Evolutionary conservation across 1,140 invertebrate genomes (phyloP), one percentile per base, ranked within the genome.

Genomic region (Mylabris phalerata): DNA sequence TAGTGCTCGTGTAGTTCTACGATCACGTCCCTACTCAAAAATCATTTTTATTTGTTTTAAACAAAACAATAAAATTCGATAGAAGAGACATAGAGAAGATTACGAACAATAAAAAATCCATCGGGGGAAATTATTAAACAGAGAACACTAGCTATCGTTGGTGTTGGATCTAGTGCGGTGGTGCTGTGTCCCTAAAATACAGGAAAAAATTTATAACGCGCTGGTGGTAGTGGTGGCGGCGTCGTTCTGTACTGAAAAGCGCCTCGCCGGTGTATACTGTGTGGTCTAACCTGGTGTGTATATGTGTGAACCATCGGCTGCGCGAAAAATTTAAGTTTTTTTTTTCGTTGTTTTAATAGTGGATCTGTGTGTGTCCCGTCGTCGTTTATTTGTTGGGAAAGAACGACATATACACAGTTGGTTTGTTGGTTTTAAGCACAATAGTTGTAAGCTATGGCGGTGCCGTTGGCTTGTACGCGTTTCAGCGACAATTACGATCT

Each of bases 401-500:
- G 55, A 61, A 59, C 50, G 40, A 64, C 59, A 62, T 46, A 60
- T 55, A 61, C 51, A 59, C 62, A 64, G 65, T 67, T 62, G 60
- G 61, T 62, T 65, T 32, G 32, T 32, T 32, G 32, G 32, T 32
- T 32, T 59, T 60, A 61, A 59, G 63, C 61, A 60, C 55, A 62
- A 59, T 51, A 39, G 51, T 60, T 40, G 56, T 62, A 39, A 57
- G 52, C 61, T 62, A 74, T 74, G 73, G 70, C 73, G 62, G 71
- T 73, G 57, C 71, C 73, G 24, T 61, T 71, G 25, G 84, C 83
- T 74, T 89, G 88, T 81, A 93, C 90, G 73, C 83, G 90, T 75
- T 98, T 99, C 82, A 97, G 92, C 78, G 96, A 99, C 80, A 98
- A 98, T 80, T 99, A 99, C 79, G 97, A 99, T 72, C 86, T 99